phyloP scores from a whole-genome alignment of 2,113 vertebrate genomes.

The Pithys albifrons region DNA sequence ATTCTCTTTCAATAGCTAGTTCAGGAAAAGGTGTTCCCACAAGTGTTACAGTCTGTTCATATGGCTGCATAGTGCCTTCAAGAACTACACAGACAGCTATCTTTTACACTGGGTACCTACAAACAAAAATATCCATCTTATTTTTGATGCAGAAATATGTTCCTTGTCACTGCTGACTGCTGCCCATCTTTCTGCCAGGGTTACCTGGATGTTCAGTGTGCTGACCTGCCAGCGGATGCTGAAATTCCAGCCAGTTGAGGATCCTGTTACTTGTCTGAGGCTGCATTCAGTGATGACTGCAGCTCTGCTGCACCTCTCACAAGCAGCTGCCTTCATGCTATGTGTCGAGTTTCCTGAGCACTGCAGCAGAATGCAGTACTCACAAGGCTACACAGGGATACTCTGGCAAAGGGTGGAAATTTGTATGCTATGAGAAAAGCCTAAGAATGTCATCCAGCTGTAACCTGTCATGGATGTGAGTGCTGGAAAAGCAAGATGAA shows the following conservation, averaged over 20 bases:
- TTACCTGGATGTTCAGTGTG: rapidly evolving
- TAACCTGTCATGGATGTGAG: rapidly evolving
- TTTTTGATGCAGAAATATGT: background rate
- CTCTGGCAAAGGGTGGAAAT: background rate
- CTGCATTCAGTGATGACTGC: rapidly evolving
- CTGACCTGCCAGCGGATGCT: background rate
- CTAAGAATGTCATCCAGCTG: background rate
- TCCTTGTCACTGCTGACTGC: background rate
- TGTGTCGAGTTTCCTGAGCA: rapidly evolving
- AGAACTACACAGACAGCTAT: background rate
- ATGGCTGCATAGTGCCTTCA: background rate
- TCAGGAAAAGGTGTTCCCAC: background rate
- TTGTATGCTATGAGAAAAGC: background rate
- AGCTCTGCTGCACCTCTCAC: background rate
- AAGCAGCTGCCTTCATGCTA: background rate
- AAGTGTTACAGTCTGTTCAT: background rate
- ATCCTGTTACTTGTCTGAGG: background rate
- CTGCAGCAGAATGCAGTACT: conserved; percentile 7
- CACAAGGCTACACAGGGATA: background rate
- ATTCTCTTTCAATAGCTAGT: background rate
- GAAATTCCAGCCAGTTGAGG: background rate
- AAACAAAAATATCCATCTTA: background rate
- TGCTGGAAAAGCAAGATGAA: background rate
- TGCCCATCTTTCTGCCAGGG: background rate
- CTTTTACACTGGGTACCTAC: background rate